Conservation (phyloP, 1,140 invertebrate genomes). For the Ceratitis capitata region DNA sequence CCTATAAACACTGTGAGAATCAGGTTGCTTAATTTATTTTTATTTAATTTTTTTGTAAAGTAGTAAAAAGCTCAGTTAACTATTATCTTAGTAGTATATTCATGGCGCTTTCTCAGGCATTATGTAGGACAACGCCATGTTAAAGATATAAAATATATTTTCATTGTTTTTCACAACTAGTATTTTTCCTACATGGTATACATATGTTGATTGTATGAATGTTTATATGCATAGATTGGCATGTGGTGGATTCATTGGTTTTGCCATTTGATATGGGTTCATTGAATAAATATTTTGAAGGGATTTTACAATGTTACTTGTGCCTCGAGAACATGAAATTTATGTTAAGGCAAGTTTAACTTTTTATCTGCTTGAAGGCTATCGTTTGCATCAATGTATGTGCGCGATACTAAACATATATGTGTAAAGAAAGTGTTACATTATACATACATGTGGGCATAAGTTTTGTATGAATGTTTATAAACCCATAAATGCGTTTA, state of each 20-base stretch:
- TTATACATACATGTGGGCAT: too few relatives aligned
- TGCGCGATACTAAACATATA: not conserved
- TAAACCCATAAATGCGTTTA: too few relatives aligned
- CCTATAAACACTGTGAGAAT: too few relatives aligned
- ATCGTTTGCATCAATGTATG: not conserved
- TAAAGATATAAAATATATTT: too few relatives aligned
- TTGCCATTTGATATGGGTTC: conserved; percentile 31
- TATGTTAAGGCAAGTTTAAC: conserved; percentile 17
- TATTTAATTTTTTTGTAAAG: too few relatives aligned
- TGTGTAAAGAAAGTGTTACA: too few relatives aligned
- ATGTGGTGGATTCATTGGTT: not conserved
- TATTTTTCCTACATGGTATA: not conserved
- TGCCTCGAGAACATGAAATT: not conserved
- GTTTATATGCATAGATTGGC: not conserved
- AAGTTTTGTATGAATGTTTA: not conserved
- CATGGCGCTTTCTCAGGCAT: too few relatives aligned
- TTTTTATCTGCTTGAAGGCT: not conserved
- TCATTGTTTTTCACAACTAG: too few relatives aligned
- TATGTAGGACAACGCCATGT: too few relatives aligned
- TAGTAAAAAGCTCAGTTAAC: too few relatives aligned
- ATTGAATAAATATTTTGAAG: conserved; percentile 33
- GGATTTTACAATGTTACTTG: conserved; percentile 24
- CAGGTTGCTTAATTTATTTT: too few relatives aligned
- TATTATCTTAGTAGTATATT: too few relatives aligned
- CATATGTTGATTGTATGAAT: not conserved